Evolutionary conservation across 2,113 vertebrate species (phyloP), one percentile per base, ranked within the genome.

Genomic region (Barnardius zonarius): DNA sequence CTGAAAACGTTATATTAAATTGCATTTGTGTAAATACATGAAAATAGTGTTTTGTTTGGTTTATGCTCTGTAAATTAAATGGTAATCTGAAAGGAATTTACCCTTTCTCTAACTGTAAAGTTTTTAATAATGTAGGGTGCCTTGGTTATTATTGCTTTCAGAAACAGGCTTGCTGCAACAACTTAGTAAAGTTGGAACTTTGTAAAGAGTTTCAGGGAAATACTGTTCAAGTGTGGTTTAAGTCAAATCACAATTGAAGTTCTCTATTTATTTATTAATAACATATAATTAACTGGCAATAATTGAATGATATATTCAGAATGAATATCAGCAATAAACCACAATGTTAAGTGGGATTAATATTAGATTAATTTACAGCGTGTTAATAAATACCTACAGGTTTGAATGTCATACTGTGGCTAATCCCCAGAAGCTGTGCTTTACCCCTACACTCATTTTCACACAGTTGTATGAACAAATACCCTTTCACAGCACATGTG

Each of bases 391-490:
- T n/a, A 51, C 23, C 30, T 75, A 28, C 9, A 57, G 2, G 28
- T 76, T 63, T 23, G 22, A 25, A 18, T 30, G 9, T 69, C 11
- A 9, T 86, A 52, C n/a, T 35, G 16, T 63, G 20, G 10, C 52
- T 69, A 81, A 81, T 59, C 11, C 39, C 11, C 8, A 25, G 19
- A 55, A 66, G 49, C 49, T 88, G 43, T 74, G 13, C 30, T 59
- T 81, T 69, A 52, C 9, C 27, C 12, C 10, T 51, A 1, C 13
- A 23, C 0, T 0, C 4, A 5, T 46, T 22, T 43, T 81, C 10
- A 13, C 2, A 1, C 11, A n/a, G 39, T 25, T 48, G 17, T 17
- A 9, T 70, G 39, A 35, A 61, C 39, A 51, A 44, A 23, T 41
- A 27, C 41, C 30, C 22, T 66, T 82, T 61, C 16, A 30, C 80